phyloP scores from a whole-genome alignment of 2,113 vertebrate species.

The Neolamprologus tretocephalus region DNA sequence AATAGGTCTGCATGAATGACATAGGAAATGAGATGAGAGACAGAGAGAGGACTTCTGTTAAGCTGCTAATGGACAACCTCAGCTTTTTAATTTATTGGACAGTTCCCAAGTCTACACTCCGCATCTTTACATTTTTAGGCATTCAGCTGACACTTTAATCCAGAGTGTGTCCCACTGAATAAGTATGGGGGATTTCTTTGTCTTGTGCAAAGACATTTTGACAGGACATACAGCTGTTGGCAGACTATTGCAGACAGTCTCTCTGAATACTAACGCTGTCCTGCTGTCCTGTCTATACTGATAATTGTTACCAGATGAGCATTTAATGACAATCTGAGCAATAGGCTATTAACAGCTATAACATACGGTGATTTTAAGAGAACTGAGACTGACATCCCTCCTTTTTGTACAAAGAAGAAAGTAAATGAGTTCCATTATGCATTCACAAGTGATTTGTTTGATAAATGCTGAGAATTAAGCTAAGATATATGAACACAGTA shows the following conservation, averaged over 20 bases:
- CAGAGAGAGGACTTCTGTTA: background rate
- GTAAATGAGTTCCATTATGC: background rate
- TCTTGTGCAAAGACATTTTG: constrained; percentile 26
- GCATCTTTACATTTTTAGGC: background rate
- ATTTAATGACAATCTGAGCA: background rate
- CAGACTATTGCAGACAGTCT: background rate
- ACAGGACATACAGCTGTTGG: constrained; percentile 16
- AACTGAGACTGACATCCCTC: background rate
- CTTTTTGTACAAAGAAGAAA: background rate
- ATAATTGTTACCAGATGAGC: background rate
- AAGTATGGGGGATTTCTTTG: constrained; percentile 23
- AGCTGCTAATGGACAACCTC: background rate
- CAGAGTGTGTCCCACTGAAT: constrained; percentile 16
- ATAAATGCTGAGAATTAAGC: background rate
- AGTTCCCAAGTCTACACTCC: background rate
- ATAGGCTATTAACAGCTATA: background rate
- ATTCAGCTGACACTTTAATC: constrained; percentile 22
- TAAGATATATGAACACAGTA: background rate
- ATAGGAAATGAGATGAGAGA: background rate
- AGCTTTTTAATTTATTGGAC: background rate
- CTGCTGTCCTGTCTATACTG: background rate
- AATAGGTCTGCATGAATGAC: background rate
- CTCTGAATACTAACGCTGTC: background rate
- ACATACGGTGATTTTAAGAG: background rate
- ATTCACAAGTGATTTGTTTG: background rate